Percentiles rank a stretch among this genome's conserved stretches.
phyloP scores from a whole-genome alignment of 2,113 vertebrate species.

The Motacilla tschutschensis region DNA sequence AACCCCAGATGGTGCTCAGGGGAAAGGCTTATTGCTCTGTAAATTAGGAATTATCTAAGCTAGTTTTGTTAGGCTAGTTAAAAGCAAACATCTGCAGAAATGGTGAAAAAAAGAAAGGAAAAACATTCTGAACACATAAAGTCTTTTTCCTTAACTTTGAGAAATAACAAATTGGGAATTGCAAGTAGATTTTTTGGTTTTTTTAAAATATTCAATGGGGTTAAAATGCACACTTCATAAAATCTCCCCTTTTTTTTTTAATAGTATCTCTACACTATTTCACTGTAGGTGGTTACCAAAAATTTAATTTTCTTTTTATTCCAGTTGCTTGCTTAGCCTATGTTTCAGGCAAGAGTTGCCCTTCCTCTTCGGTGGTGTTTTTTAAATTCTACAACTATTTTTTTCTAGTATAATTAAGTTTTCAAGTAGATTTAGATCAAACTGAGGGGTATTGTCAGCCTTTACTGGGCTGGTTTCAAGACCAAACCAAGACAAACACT shows the following conservation, averaged over 20 bases:
- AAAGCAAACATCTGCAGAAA: not conserved
- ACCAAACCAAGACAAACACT: not conserved
- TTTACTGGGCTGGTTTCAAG: not conserved
- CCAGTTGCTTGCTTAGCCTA: not conserved
- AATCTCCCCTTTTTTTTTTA: not conserved
- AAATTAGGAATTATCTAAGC: not conserved
- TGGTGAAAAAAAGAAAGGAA: not conserved
- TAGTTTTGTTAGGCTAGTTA: not conserved
- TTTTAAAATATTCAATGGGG: not conserved
- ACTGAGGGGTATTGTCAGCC: not conserved
- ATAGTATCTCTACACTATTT: not conserved
- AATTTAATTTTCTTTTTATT: not conserved
- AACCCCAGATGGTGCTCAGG: not conserved
- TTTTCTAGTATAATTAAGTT: not conserved
- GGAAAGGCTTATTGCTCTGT: not conserved
- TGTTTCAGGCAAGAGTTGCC: not conserved
- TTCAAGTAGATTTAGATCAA: not conserved
- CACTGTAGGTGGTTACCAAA: fast-evolving
- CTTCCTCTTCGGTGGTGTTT: not conserved
- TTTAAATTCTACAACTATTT: not conserved
- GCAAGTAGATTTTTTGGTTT: not conserved
- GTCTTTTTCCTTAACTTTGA: not conserved
- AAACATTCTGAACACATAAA: not conserved
- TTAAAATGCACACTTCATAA: not conserved
- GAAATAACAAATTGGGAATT: not conserved